Conservation (phyloP, 2,113 vertebrate genomes). For the Glaucomys volans region DNA sequence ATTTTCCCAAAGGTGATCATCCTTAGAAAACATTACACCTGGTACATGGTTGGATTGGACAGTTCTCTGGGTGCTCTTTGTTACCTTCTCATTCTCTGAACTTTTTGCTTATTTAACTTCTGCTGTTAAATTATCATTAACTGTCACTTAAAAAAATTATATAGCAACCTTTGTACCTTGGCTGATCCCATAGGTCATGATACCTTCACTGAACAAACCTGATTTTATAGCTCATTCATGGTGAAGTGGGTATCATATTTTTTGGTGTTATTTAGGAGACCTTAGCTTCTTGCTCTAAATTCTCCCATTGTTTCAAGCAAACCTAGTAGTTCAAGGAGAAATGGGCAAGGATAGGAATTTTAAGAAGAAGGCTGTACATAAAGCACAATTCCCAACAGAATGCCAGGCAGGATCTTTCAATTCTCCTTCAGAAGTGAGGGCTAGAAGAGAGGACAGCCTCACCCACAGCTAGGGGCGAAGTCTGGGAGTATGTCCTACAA, state of each 20-base stretch:
- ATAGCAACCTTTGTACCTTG: not conserved
- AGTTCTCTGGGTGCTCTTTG: not conserved
- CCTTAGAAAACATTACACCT: not conserved
- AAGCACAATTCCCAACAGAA: not conserved
- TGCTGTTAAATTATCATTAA: not conserved
- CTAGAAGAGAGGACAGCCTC: not conserved
- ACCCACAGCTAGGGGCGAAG: not conserved
- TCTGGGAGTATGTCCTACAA: not conserved
- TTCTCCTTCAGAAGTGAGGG: not conserved
- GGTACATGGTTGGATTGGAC: not conserved
- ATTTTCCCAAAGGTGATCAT: not conserved
- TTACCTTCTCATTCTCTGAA: not conserved
- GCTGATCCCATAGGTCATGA: not conserved
- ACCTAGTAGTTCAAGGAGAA: not conserved
- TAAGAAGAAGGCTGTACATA: not conserved
- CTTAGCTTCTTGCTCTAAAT: not conserved
- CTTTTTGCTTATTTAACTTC: not conserved
- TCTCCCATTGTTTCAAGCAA: slow-evolving; percentile 14
- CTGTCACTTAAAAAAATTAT: not conserved
- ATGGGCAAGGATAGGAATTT: not conserved
- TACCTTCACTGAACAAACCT: not conserved
- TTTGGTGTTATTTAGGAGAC: not conserved
- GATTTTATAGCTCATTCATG: not conserved
- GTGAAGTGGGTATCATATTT: not conserved
- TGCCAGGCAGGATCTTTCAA: not conserved